Evolutionary conservation across 2,888 invertebrate genomes (phyloP).

Genomic region (Ornithoptera priamus): DNA sequence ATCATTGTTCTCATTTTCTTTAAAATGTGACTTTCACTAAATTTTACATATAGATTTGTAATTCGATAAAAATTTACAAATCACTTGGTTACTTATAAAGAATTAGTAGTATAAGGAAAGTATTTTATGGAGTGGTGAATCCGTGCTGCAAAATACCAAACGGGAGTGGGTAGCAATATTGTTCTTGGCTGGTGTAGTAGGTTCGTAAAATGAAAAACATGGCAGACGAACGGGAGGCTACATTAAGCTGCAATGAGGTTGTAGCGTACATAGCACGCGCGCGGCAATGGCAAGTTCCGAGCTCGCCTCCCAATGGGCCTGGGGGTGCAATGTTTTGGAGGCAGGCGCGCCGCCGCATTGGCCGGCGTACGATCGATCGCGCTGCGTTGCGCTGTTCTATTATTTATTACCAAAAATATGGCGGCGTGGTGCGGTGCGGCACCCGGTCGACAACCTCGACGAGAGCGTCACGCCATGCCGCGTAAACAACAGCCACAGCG

Average conservation of each 20-base stretch:
- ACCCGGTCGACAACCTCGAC: slow-evolving; percentile 33
- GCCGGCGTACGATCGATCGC: slow-evolving; percentile 64
- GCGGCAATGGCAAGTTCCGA: slow-evolving; percentile 27
- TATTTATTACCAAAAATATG: slow-evolving; percentile 77
- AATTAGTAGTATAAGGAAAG: no score
- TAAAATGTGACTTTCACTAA: no score
- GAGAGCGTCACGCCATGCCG: slow-evolving; percentile 24
- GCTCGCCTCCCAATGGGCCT: slow-evolving; percentile 35
- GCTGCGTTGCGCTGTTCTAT: slow-evolving; percentile 68
- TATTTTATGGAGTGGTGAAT: no score
- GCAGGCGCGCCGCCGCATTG: slow-evolving; percentile 64
- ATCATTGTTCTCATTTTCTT: no score
- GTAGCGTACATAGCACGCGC: slow-evolving; percentile 34
- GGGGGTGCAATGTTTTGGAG: slow-evolving; percentile 31
- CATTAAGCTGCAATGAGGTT: slow-evolving; percentile 28
- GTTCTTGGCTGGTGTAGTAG: background rate
- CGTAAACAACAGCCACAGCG: slow-evolving; percentile 24
- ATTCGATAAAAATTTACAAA: no score
- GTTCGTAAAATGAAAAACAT: background rate
- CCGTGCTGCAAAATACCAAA: background rate
- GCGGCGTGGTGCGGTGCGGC: slow-evolving; percentile 57
- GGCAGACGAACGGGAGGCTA: slow-evolving; percentile 29
- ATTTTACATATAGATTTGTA: no score
- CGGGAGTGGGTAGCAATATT: background rate
- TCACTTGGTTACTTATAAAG: no score